A percentile compares a stretch with the other conserved stretches of the same genome.
These are phyloP conservation scores for Galerucella calmariensis DNA, from an alignment of 2,888 invertebrate species.

Conservation along the genomic window DNA sequence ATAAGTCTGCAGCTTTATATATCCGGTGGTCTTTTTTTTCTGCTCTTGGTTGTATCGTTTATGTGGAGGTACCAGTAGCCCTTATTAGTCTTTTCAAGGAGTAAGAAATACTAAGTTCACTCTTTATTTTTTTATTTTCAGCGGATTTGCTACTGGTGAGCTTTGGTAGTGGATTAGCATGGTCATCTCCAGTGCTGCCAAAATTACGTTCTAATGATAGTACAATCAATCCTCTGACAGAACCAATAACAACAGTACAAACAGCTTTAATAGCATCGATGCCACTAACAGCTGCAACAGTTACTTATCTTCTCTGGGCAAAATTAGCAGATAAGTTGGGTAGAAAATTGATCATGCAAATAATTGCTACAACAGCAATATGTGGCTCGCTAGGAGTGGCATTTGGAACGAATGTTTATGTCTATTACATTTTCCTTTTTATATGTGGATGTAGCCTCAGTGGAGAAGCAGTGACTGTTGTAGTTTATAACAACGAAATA, in stretches of 20 bases:
- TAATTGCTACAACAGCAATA: not conserved
- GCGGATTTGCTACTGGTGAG: not conserved
- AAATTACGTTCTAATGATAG: slow-evolving; percentile 14
- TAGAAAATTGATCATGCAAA: not conserved
- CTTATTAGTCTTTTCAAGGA: too few relatives aligned
- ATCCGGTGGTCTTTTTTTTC: too few relatives aligned
- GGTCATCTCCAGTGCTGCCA: slow-evolving; percentile 13
- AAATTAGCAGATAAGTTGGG: not conserved
- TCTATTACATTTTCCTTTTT: slow-evolving; percentile 67
- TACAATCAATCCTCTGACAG: slow-evolving; percentile 5
- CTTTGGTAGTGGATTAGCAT: not conserved
- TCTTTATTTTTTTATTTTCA: not conserved
- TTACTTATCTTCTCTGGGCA: not conserved
- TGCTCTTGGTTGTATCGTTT: too few relatives aligned
- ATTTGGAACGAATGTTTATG: slow-evolving; percentile 28
- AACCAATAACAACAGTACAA: slow-evolving; percentile 2
- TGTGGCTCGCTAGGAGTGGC: not conserved
- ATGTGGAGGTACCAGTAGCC: too few relatives aligned
- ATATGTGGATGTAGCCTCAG: slow-evolving; percentile 74
- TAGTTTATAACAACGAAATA: slow-evolving; percentile 88
- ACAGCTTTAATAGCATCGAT: not conserved
- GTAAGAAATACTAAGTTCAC: too few relatives aligned
- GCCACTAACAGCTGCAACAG: not conserved
- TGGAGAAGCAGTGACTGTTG: slow-evolving; percentile 76
- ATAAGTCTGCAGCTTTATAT: too few relatives aligned